Base-by-base conservation (phyloP, 2,888 invertebrate genomes). In the Caenorhabditis sulstoni region DNA sequence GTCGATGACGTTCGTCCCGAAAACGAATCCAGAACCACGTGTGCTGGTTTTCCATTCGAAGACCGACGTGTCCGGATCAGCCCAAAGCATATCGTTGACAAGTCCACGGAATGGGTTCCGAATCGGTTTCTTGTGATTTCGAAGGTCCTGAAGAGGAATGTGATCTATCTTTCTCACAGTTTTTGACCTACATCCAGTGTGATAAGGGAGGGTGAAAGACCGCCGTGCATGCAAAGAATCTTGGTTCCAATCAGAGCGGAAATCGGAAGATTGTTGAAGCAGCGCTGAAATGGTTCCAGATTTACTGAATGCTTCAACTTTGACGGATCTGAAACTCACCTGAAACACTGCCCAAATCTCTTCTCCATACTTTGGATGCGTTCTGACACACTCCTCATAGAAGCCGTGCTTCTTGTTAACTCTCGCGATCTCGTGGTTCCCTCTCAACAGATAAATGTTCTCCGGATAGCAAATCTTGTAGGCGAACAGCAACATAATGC, bases 1-100 rank as follows among this genome's bases (percentile, higher is more conserved):
- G 37, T 83, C 81, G 29, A 84, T 76, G 12, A 85, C 62, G 37
- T 74, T 74, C 3, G 58, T 65, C 14, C 73, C 86, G 57, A 86
- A 86, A 8, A 70, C 61, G 66, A 86, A 84, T n/a, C 86, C 86
- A 11, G 81, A 81, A 7, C 86, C 86, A n/a, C 86, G 81, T 1
- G 71, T 52, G 52, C 85, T 85, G 12, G 71, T 77, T 18, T 81
- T 64, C 82, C 84, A 87, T 44, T 84, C 85, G 47, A 65, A 65
- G 14, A 86, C 81, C 9, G 77, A 62, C 20, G 65, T 55, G 59
- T 84, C 84, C 11, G 84, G 84, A 44, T 84, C 84, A 11, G 82
- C 81, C 86, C 86, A 87, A 8, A 87, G 79, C 81, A 87, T 82
- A 67, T 87, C 86, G 70, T 87, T 87, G 50, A 86, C 74, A 35